Evolutionary conservation across 2,888 invertebrate genomes (phyloP), one percentile per base, ranked within the genome.

Genomic region (Cryptus armator): DNA sequence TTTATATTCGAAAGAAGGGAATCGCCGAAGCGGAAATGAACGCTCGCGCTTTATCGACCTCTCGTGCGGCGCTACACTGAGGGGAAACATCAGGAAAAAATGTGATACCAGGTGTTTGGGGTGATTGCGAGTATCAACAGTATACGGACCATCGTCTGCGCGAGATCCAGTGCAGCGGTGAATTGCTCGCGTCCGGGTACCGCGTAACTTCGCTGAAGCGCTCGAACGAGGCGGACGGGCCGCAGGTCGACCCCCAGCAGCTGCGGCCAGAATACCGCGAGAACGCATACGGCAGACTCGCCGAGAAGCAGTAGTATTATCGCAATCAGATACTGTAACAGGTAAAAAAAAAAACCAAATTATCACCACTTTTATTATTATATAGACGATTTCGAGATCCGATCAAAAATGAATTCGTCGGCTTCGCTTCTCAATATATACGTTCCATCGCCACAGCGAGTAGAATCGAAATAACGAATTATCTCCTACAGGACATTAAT

Each of bases 151-250:
- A 87, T 89, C 0, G 96, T 96, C 93, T 98, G 97, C 0, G 96
- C 97, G 77, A 97, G 94, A 93, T 98, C 98, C 86, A 98, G 95
- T 9, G 97, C 97, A 29, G 96, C 96, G 5, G 98, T 97, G 91
- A 97, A 97, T 91, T 96, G 96, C 88, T 95, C 95, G 59, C 95
- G 94, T 24, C 97, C 97, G 0, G 97, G 96, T 29, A 97, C 95
- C 1, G 97, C 97, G 92, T 97, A 98, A 92, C 96, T 96, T 1
- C 96, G 95, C 92, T 97, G 97, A 87, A 97, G 93, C 0, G 96
- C 95, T 84, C 96, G 96, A 2, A 96, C 95, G 86, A 97, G 95
- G 86, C 96, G 96, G 0, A 96, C 95, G 48, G 95, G 95, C 66
- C 96, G 95, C 87, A 96, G 95, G 89, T 96, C 96, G 62, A 97